Evolutionary conservation across 2,888 invertebrate species (phyloP), one percentile per base, ranked within the genome.

Genomic region (Hirtodrosophila alboralis): DNA sequence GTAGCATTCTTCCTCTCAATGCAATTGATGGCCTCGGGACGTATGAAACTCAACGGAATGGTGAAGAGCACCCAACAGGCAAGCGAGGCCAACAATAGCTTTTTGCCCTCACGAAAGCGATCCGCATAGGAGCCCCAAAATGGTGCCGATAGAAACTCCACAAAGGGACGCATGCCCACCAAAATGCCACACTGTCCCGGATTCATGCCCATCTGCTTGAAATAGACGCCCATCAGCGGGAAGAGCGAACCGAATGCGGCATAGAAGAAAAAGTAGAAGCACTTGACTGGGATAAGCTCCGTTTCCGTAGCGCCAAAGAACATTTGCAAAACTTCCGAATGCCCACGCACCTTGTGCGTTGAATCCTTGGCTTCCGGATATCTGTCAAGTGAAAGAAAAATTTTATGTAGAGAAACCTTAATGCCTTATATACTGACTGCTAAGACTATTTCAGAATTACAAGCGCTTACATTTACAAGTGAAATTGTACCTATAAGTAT

Each of bases 201-300:
- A 91, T 98, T 98, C 98, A 99, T 98, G 60, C 98, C 98, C 95
- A 99, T 95, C 92, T 99, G 99, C 92, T 99, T 99, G 93, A 99
- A 99, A 92, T 99, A 99, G 37, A 99, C 97, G 28, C 98, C 99
- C 95, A 99, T 96, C 63, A 99, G 92, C 0, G 99, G 99, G 90
- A 99, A 99, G 10, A 99, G 93, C 0, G 98, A 98, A 4, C 99
- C 99, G 90, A 99, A 99, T 1, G 99, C 98, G 33, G 98, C 97
- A 91, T 98, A 99, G 92, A 99, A 99, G 93, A 98, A 98, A 92
- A 99, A 98, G 91, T 99, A 99, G 91, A 99, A 99, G 14, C 97
- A 95, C 91, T 99, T 99, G 77, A 98, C 97, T 49, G 98, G 95
- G 75, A 99, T 93, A 47, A 99, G 92, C 90, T 98, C 97, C 79